Evolutionary conservation across 1,140 invertebrate species (phyloP).

Genomic region (Achatina immaculata): DNA sequence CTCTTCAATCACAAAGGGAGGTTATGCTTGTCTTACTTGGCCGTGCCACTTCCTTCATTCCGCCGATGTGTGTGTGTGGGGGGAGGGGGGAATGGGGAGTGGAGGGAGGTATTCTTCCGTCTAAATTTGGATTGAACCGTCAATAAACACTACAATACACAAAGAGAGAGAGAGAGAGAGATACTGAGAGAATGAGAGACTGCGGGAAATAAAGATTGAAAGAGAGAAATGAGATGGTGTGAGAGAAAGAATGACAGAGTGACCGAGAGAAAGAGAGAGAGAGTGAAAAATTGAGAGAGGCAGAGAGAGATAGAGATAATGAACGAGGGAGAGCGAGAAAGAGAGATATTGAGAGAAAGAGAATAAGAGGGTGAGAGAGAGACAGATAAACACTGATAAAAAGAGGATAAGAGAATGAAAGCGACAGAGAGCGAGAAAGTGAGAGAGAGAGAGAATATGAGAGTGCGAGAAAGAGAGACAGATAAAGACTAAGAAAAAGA

Average conservation of each 20-base stretch:
- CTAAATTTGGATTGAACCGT: too few relatives aligned
- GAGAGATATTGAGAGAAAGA: not conserved
- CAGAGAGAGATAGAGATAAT: not conserved
- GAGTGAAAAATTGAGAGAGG: too few relatives aligned
- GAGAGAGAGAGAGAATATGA: too few relatives aligned
- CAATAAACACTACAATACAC: not conserved
- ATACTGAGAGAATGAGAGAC: not conserved
- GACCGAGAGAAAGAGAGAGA: not conserved
- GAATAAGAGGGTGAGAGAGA: not conserved
- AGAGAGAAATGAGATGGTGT: not conserved
- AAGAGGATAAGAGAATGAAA: not conserved
- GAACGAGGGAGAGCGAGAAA: not conserved
- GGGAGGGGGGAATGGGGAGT: too few relatives aligned
- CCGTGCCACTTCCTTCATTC: too few relatives aligned
- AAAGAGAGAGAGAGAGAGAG: not conserved
- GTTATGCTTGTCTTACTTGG: too few relatives aligned
- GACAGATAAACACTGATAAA: not conserved
- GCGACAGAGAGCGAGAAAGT: not conserved
- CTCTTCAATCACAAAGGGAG: too few relatives aligned
- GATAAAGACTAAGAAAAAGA: too few relatives aligned
- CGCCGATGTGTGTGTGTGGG: too few relatives aligned
- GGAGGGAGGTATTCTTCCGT: too few relatives aligned
- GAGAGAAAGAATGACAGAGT: not conserved
- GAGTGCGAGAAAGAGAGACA: too few relatives aligned
- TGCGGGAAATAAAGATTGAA: not conserved